These are phyloP conservation scores for Aplysina aerophoba DNA, from an alignment of 37 sponge, comb jelly and placozoan genomes.

Conservation along the genomic window DNA sequence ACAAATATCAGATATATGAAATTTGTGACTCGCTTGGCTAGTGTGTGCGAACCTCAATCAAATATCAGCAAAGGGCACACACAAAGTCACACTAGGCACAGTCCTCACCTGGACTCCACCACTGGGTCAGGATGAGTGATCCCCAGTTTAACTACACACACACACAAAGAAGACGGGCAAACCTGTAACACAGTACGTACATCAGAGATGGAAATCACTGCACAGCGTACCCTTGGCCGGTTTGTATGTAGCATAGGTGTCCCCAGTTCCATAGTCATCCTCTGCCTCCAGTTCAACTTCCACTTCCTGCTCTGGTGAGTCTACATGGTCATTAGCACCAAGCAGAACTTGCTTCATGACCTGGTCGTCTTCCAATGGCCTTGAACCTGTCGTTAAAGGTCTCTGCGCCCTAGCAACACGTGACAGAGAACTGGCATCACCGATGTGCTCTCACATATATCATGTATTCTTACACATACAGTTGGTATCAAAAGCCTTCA, in stretches of 20 bases:
- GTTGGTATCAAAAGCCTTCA: no score
- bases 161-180: background rate
- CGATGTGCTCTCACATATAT: no score
- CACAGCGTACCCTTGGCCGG: conserved; percentile 78
- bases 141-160: background rate
- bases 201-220: background rate
- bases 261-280: conserved; percentile 58
- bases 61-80: no score
- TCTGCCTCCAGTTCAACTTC: conserved; percentile 73
- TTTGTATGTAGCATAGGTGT: conserved; percentile 81
- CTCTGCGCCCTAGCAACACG: no score
- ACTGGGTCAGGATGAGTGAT: background rate
- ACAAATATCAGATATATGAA: no score
- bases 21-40: no score
- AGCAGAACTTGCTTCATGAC: conserved; percentile 15
- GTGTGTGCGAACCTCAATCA: no score
- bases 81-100: no score
- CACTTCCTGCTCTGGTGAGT: background rate
- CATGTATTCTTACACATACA: no score
- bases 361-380: conserved; percentile 7
- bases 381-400: background rate
- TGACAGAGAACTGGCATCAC: no score
- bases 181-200: background rate
- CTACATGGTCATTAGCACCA: background rate
- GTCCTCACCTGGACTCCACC: background rate